Evolutionary conservation across 2,797 vertebrate genomes (phyloP).

Genomic region (Coilia nasus): DNA sequence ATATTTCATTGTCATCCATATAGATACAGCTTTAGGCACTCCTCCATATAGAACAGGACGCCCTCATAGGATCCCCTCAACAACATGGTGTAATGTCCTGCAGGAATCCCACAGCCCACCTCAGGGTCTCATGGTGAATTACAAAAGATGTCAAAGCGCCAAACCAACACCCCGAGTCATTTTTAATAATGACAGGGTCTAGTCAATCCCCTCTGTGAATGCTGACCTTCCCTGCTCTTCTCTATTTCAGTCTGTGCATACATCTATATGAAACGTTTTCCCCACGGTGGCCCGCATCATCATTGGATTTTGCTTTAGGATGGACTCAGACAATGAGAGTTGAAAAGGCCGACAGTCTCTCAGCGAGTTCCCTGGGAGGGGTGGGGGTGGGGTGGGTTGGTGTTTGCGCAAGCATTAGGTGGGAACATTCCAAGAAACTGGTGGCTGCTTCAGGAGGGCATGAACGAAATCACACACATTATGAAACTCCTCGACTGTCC

Average conservation of each 20-base stretch:
- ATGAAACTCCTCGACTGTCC: not conserved
- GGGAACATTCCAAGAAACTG: not conserved
- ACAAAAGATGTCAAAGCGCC: not conserved
- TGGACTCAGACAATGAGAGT: not conserved
- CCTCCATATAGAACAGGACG: not conserved
- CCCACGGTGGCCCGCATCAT: not conserved
- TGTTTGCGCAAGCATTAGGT: constrained; percentile 3
- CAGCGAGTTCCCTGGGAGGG: not conserved
- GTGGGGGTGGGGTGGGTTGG: not conserved
- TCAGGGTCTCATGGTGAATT: not conserved
- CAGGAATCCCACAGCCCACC: not conserved
- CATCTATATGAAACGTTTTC: not conserved
- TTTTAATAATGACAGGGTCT: not conserved
- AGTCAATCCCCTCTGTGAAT: not conserved
- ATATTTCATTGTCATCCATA: not conserved
- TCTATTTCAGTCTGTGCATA: not conserved
- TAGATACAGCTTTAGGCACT: not conserved
- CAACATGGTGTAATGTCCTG: not conserved
- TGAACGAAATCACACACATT: not conserved
- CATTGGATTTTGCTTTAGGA: not conserved
- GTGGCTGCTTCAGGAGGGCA: not conserved
- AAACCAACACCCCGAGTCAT: not conserved
- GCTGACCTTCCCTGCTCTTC: not conserved
- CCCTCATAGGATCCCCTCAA: not conserved
- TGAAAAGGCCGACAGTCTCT: not conserved